These are phyloP conservation scores for Rhabdomys dilectus DNA, from an alignment of 2,113 vertebrate species.

Conservation along the genomic window DNA sequence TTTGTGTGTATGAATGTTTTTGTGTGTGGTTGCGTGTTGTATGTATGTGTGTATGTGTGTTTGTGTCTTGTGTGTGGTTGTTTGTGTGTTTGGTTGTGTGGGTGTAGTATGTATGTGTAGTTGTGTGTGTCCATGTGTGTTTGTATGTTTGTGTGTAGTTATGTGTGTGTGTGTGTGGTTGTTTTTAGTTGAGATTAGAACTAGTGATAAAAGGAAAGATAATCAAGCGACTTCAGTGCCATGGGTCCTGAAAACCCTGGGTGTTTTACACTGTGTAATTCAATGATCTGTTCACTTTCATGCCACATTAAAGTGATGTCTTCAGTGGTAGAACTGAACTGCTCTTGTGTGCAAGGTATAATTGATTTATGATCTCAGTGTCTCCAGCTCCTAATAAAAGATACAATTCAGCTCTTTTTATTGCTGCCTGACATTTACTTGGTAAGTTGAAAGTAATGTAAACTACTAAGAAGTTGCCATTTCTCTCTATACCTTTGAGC, in stretches of 20 bases:
- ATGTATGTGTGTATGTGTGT: neutral
- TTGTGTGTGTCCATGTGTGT: neutral
- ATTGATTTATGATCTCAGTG: constrained; percentile 20
- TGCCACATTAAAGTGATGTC: constrained; percentile 30
- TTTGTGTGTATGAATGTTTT: neutral
- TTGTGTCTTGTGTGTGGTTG: neutral
- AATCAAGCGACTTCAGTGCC: neutral
- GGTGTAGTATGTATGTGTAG: neutral
- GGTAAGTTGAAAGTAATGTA: neutral
- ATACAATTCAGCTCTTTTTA: neutral
- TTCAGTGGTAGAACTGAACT: neutral
- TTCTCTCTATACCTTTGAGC: neutral
- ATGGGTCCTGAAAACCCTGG: neutral
- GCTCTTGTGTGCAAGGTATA: neutral
- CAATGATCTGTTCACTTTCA: constrained; percentile 56
- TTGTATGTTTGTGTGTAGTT: fast-evolving
- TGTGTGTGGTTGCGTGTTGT: neutral
- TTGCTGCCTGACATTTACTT: neutral
- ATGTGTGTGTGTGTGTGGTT: neutral
- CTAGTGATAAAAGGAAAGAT: neutral
- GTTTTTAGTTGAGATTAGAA: neutral
- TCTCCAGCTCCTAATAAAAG: neutral
- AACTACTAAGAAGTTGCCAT: neutral
- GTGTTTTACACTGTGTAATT: constrained; percentile 43
- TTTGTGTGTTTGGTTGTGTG: neutral